Evolutionary conservation across 2,888 invertebrate genomes (phyloP).

Genomic region (Mesorhabditis sp.): DNA sequence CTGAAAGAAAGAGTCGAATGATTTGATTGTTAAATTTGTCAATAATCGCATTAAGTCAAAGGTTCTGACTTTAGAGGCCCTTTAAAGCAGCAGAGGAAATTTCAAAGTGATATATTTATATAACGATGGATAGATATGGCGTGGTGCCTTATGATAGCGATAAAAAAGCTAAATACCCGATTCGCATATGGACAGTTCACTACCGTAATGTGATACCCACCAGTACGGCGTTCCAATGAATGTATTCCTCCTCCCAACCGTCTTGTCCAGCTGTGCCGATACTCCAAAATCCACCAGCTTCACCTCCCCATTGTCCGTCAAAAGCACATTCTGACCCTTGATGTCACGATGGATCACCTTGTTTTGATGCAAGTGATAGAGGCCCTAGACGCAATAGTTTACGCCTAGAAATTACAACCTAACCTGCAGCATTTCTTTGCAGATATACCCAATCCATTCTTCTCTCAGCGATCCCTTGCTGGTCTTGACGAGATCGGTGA

Average conservation of each 20-base stretch:
- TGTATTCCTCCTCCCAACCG: constrained; percentile 95
- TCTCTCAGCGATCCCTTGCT: constrained; percentile 97
- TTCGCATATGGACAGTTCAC: too few species aligned
- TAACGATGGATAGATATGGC: too few species aligned
- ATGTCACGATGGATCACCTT: constrained; percentile 99
- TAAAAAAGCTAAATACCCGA: too few species aligned
- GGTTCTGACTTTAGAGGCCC: too few species aligned
- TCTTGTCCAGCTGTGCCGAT: constrained; percentile 95
- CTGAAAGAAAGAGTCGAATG: constrained; percentile 47
- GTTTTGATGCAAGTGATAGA: constrained; percentile 94
- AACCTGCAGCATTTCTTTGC: constrained; percentile 73
- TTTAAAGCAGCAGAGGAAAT: too few species aligned
- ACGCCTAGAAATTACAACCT: constrained; percentile 11
- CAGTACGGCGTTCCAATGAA: constrained; percentile 79
- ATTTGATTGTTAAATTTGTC: constrained; percentile 7
- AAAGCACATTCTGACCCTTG: constrained; percentile 88
- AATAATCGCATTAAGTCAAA: constrained; percentile 10
- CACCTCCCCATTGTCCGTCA: constrained; percentile 97
- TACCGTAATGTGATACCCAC: too few species aligned
- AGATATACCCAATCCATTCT: constrained; percentile 99
- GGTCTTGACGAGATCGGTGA: constrained; percentile 97
- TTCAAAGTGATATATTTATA: too few species aligned
- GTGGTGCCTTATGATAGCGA: too few species aligned
- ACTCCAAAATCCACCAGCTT: constrained; percentile 99
- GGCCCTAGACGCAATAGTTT: constrained; percentile 71